These are phyloP conservation scores for Synanthedon vespiformis DNA, from an alignment of 2,888 invertebrate species.

Conservation along the genomic window DNA sequence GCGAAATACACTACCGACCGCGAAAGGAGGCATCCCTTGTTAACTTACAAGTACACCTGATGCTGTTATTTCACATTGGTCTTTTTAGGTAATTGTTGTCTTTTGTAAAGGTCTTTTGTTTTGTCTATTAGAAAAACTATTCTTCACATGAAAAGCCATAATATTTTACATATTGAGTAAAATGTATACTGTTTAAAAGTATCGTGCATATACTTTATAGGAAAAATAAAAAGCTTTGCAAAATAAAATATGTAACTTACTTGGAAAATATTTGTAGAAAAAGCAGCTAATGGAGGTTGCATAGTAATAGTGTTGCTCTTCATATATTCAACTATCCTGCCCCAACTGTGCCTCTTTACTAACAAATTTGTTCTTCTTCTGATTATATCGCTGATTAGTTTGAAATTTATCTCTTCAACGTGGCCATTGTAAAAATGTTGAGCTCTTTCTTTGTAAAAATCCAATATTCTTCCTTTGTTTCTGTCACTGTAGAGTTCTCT, in stretches of 20 bases:
- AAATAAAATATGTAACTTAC: conserved; percentile 37
- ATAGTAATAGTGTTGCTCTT: conserved; percentile 79
- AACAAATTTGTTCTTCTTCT: conserved; percentile 83
- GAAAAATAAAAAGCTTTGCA: no score
- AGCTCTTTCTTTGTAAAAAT: conserved; percentile 89
- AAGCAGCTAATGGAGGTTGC: conserved; percentile 82
- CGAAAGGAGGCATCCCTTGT: no score
- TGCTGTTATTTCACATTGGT: no score
- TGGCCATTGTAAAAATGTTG: conserved; percentile 89
- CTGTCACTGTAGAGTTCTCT: conserved; percentile 87
- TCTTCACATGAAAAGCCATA: no score
- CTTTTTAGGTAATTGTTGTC: no score
- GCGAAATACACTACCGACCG: no score
- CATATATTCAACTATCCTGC: conserved; percentile 81
- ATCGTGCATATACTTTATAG: no score
- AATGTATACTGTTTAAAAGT: no score
- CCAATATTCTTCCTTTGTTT: conserved; percentile 81
- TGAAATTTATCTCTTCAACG: conserved; percentile 87
- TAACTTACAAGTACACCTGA: no score
- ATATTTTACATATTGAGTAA: no score
- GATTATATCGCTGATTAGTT: conserved; percentile 85
- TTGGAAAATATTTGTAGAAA: conserved; percentile 85
- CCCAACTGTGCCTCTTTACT: conserved; percentile 82
- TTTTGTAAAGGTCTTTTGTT: no score
- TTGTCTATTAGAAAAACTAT: no score